Conservation (phyloP, 2,797 vertebrate species). For the Dryobates pubescens region DNA sequence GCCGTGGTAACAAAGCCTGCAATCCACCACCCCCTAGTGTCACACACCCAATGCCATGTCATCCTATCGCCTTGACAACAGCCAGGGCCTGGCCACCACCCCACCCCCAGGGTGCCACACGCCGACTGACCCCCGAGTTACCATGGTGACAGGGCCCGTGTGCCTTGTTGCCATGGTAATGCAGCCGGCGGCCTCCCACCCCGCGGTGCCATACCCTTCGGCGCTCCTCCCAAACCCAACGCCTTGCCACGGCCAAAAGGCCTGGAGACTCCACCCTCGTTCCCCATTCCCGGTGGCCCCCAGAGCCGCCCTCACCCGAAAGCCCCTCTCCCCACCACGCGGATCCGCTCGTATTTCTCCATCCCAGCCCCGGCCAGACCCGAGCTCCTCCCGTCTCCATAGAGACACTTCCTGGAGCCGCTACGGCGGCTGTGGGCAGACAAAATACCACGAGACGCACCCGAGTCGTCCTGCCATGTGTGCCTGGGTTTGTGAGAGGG, state of each 20-base stretch:
- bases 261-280: no score
- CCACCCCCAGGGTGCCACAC: neutral
- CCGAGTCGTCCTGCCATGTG: accelerated
- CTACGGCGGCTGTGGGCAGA: slow-evolving; percentile 46
- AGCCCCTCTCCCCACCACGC: slow-evolving; percentile 96
- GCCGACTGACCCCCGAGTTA: neutral
- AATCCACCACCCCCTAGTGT: no score
- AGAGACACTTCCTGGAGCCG: slow-evolving; percentile 77
- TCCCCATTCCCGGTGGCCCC: neutral
- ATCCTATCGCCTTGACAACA: neutral
- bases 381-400: slow-evolving; percentile 33
- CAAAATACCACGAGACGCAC: neutral
- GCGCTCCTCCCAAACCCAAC: accelerated
- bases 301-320: slow-evolving; percentile 87
- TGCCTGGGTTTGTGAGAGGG: no score
- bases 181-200: neutral
- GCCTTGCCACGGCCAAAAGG: neutral
- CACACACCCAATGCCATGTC: neutral
- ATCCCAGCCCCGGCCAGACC: slow-evolving; percentile 67
- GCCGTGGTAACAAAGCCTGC: neutral
- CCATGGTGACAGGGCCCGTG: neutral
- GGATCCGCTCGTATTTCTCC: slow-evolving; percentile 99
- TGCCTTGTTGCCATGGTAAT: neutral
- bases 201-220: neutral
- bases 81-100: neutral